Conservation (phyloP, 92 coral and sea anemone species). For the Porites rus region DNA sequence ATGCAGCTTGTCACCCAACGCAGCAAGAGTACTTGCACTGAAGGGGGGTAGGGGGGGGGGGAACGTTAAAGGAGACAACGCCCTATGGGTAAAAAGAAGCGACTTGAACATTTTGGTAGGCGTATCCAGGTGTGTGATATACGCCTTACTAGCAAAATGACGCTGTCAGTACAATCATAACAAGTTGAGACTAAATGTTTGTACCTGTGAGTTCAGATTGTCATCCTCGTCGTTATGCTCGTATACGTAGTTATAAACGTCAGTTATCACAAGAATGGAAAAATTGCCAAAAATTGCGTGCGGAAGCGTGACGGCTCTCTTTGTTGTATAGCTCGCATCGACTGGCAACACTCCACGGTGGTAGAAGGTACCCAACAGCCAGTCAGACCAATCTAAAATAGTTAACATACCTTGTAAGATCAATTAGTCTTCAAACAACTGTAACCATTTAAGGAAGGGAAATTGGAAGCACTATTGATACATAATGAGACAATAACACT, state of each 20-base stretch:
- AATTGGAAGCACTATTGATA: no score
- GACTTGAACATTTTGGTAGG: no score
- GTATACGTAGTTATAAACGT: constrained; percentile 66
- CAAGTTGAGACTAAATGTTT: not conserved
- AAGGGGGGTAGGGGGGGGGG: no score
- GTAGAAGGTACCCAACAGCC: constrained; percentile 48
- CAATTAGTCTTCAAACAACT: not conserved
- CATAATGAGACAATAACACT: no score
- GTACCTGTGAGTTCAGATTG: constrained; percentile 54
- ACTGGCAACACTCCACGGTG: constrained; percentile 48
- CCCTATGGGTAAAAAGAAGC: no score
- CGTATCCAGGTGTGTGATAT: no score
- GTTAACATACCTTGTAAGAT: not conserved
- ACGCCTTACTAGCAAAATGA: no score
- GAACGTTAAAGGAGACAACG: no score
- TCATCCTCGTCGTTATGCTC: constrained; percentile 76
- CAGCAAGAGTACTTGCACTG: no score
- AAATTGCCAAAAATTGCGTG: constrained; percentile 78
- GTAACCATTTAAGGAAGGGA: no score
- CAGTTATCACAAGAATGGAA: constrained; percentile 70
- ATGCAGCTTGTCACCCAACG: no score
- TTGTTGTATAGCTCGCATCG: constrained; percentile 51
- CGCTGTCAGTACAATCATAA: no score
- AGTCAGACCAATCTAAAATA: constrained; percentile 37
- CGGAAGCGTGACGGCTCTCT: constrained; percentile 53